phyloP scores from a whole-genome alignment of 2,797 vertebrate genomes.

The Acanthopagrus latus region DNA sequence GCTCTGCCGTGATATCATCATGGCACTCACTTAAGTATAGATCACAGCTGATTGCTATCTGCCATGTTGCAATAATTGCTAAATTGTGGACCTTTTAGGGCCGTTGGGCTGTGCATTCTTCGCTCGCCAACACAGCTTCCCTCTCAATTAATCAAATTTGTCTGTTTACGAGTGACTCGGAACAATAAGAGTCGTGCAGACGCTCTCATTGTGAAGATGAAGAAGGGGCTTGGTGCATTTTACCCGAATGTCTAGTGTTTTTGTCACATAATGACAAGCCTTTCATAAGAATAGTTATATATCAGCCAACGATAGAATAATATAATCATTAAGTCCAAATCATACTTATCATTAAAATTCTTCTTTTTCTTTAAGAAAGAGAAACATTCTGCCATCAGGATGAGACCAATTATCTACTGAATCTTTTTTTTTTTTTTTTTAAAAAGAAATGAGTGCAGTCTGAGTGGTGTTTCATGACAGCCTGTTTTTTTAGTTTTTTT shows the following conservation, averaged over 20 bases:
- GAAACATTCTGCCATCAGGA: not conserved
- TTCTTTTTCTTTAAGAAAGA: not conserved
- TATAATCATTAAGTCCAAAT: not conserved
- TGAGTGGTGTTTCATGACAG: not conserved
- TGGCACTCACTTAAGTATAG: constrained; percentile 67
- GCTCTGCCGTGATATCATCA: constrained; percentile 70
- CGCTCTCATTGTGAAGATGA: constrained; percentile 22
- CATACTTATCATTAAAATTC: not conserved
- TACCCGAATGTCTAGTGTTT: not conserved
- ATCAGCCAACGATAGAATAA: not conserved
- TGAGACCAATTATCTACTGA: not conserved
- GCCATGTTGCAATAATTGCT: constrained; percentile 62
- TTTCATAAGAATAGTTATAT: not conserved
- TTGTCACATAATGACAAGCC: not conserved
- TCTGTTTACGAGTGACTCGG: constrained; percentile 27
- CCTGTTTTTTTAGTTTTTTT: not conserved
- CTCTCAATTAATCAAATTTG: constrained; percentile 52
- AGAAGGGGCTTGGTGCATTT: not conserved
- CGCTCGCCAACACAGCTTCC: constrained; percentile 33
- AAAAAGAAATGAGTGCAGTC: not conserved
- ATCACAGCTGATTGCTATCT: constrained; percentile 71
- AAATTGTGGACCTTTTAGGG: constrained; percentile 68
- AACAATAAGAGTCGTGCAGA: constrained; percentile 16
- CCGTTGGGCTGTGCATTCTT: constrained; percentile 39
- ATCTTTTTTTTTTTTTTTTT: not conserved